Evolutionary conservation across 2,888 invertebrate species (phyloP).

Genomic region (Dioctria rufipes): DNA sequence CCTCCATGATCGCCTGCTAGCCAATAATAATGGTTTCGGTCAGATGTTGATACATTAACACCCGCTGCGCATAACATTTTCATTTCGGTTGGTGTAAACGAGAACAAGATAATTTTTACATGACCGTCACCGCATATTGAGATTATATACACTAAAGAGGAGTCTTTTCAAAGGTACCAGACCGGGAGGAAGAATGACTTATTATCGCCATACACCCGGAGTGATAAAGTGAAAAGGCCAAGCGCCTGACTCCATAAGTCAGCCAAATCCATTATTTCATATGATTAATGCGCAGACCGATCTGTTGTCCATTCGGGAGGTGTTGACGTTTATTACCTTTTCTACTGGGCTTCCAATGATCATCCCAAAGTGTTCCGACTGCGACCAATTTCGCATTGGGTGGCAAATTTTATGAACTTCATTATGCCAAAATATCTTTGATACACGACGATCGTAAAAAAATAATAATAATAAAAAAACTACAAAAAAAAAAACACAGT

Average conservation of each 20-base stretch:
- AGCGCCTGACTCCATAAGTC: slow-evolving; percentile 32
- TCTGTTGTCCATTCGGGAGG: slow-evolving; percentile 54
- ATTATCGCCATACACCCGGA: slow-evolving; percentile 23
- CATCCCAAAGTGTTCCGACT: slow-evolving; percentile 35
- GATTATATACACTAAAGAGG: slow-evolving; percentile 9
- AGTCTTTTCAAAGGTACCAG: background rate
- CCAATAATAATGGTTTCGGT: slow-evolving; percentile 2
- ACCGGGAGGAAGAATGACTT: slow-evolving; percentile 37
- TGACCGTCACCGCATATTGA: slow-evolving; percentile 43
- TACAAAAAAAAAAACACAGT: no score
- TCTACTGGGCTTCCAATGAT: slow-evolving; percentile 45
- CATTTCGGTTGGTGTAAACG: slow-evolving; percentile 55
- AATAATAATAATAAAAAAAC: no score
- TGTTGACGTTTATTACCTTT: slow-evolving; percentile 56
- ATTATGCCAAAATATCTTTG: slow-evolving; percentile 55
- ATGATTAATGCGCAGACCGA: slow-evolving; percentile 50
- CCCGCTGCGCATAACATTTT: slow-evolving; percentile 57
- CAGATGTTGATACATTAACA: slow-evolving; percentile 44
- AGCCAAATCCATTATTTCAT: slow-evolving; percentile 52
- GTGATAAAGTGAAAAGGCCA: slow-evolving; percentile 47
- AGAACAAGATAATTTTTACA: slow-evolving; percentile 57
- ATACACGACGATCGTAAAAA: slow-evolving; percentile 27
- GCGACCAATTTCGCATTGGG: slow-evolving; percentile 46
- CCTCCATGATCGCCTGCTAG: slow-evolving; percentile 46
- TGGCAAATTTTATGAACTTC: slow-evolving; percentile 56